Percentiles rank a stretch among this genome's conserved stretches.
Evolutionary conservation across 2,113 vertebrate genomes (phyloP).

Genomic region (Mesitornis unicolor): DNA sequence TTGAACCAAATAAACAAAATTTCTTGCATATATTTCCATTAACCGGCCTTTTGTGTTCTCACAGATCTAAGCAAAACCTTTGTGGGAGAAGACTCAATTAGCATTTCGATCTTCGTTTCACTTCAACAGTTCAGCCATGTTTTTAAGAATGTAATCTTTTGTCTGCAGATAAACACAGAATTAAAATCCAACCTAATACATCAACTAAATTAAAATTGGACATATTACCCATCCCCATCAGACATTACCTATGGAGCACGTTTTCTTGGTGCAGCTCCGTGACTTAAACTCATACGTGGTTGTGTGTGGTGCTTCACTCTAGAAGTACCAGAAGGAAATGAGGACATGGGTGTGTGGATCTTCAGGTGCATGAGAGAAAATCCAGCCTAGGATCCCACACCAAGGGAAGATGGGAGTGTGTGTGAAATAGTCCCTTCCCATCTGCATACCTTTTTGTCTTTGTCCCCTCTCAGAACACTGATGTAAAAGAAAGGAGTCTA

Average conservation of each 20-base stretch:
- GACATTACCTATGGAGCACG: background rate
- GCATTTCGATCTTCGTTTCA: constrained; percentile 43
- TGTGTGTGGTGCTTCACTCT: background rate
- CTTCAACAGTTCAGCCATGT: constrained; percentile 19
- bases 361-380: background rate
- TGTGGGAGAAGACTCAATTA: constrained; percentile 59
- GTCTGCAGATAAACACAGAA: background rate
- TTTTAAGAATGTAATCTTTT: constrained; percentile 10
- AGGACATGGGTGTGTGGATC: background rate
- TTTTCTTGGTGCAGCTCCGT: background rate
- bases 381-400: background rate
- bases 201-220: background rate
- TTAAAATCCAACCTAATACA: background rate
- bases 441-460: background rate
- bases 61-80: constrained; percentile 48
- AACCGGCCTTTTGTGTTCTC: constrained; percentile 44
- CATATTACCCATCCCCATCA: background rate
- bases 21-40: constrained; percentile 50
- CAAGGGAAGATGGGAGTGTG: background rate
- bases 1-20: constrained; percentile 39
- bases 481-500: background rate
- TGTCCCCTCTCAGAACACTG: background rate
- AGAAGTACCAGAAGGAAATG: background rate
- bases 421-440: background rate
- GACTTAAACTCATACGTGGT: background rate